Base-by-base conservation (phyloP, 2,113 vertebrate species). In the Alethe castanea region DNA sequence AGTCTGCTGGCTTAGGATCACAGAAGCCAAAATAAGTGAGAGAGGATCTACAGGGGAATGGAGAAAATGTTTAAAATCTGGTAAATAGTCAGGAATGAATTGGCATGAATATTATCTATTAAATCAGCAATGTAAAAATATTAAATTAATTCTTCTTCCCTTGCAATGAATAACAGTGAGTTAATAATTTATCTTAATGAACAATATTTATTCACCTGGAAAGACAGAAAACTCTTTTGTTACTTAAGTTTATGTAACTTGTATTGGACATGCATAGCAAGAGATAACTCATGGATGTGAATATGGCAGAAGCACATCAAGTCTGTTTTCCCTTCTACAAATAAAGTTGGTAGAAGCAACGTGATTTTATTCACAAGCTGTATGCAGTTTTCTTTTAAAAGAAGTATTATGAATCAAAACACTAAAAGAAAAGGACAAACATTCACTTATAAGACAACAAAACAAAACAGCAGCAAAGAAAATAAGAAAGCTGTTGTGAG, bases 1-100 rank as follows among this genome's bases (percentile, higher is more conserved):
- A 64, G n/a, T 83, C 72, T 67, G 44, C 52, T 92, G 91, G 72
- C 73, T 78, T 77, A 42, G 86, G 83, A 93, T 88, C 82, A 94
- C 54, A 78, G 71, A 81, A 81, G 64, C 11, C 64, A 93, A 88
- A 95, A n/a, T 36, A 92, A 93, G 60, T 40, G 56, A 96, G 56
- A 88, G 81, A 64, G 52, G 26, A 78, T 66, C 33, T 59, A 81
- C 16, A 70, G 20, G 24, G 24, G 25, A 92, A 81, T 8, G 25
- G 14, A 88, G 10, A 50, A 80, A 69, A 50, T 5, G 8, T 36
- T 72, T 59, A n/a, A 84, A 71, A 80, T 82, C 53, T 59, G 78
- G 42, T 14, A 25, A 28, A 65, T 40, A 56, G 24, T 50, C 72
- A 66, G 36, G 50, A 86, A 47, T 25, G 2, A 47, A 25, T 33